Evolutionary conservation across 2,888 invertebrate species (phyloP).

Genomic region (Cataglyphis albicans): DNA sequence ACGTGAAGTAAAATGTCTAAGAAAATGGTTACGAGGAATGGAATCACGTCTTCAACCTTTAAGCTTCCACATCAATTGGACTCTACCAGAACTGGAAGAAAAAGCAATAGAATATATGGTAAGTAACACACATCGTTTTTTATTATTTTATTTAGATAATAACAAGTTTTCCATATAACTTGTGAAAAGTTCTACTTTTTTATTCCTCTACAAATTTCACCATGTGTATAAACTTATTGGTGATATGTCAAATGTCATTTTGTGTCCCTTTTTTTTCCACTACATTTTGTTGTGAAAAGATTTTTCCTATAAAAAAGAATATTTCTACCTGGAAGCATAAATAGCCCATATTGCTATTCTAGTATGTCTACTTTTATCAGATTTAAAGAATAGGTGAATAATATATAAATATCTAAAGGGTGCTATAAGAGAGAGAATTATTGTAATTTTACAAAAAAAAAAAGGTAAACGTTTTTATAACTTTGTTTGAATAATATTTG

Average conservation of each 20-base stretch:
- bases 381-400: not conserved
- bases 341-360: not conserved
- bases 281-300: not conserved
- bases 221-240: not conserved
- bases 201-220: not conserved
- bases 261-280: not conserved
- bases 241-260: conserved; percentile 2
- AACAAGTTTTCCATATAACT: not conserved
- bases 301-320: not conserved
- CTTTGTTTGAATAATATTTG: not conserved
- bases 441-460: not conserved
- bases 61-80: conserved; percentile 90
- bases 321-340: not conserved
- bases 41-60: conserved; percentile 92
- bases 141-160: not conserved
- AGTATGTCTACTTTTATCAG: not conserved
- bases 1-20: conserved; percentile 91
- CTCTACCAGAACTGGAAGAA: conserved; percentile 91
- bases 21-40: conserved; percentile 95
- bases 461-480: not conserved
- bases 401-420: not conserved
- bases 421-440: not conserved
- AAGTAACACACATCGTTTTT: conserved; percentile 82
- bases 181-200: not conserved
- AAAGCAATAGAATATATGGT: conserved; percentile 95